Percentiles rank a stretch among this genome's conserved stretches.
phyloP scores from a whole-genome alignment of 2,113 vertebrate species.

The Clinocottus analis region DNA sequence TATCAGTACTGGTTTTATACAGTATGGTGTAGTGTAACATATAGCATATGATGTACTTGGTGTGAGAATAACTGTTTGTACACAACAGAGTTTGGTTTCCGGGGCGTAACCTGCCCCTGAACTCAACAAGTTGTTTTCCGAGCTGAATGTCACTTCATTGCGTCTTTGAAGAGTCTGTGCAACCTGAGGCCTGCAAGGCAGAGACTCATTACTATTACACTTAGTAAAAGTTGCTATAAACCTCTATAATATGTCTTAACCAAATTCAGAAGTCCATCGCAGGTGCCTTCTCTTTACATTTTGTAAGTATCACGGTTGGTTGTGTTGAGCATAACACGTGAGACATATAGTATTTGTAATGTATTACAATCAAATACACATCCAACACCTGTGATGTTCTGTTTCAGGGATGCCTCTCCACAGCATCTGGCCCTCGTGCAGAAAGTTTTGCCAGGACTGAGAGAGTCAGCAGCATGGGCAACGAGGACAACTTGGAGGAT shows the following conservation, averaged over 20 bases:
- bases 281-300: background rate
- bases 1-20: background rate
- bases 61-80: slow-evolving; percentile 36
- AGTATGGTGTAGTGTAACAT: background rate
- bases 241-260: background rate
- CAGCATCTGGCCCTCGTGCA: slow-evolving; percentile 62
- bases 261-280: background rate
- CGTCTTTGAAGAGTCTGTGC: background rate
- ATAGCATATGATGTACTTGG: background rate
- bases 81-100: slow-evolving; percentile 65
- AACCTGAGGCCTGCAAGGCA: background rate
- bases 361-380: background rate
- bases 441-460: slow-evolving; percentile 55
- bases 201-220: background rate
- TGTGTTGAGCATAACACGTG: background rate
- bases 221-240: background rate
- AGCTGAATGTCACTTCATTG: background rate
- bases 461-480: slow-evolving; percentile 87
- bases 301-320: background rate
- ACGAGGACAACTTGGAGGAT: slow-evolving; percentile 90
- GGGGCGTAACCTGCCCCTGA: slow-evolving; percentile 73
- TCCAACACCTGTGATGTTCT: background rate
- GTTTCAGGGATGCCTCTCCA: slow-evolving; percentile 71
- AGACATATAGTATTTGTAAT: background rate
- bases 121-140: slow-evolving; percentile 45